Evolutionary conservation across 1,140 invertebrate species (phyloP).

Genomic region (Hycleus phaleratus): DNA sequence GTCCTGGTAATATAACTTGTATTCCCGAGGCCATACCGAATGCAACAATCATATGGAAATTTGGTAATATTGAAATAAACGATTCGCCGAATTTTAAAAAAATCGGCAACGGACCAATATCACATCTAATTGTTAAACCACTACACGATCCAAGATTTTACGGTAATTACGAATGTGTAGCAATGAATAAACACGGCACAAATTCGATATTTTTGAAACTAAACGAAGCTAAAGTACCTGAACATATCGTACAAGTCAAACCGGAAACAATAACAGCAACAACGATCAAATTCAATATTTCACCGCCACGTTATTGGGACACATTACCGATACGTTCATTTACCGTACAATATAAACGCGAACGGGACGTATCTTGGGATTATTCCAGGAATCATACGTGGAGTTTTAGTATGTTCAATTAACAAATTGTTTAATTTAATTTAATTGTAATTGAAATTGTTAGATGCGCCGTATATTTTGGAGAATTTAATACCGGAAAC

Average conservation of each 20-base stretch:
- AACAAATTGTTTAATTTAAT: background rate
- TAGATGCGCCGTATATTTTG: conserved; percentile 66
- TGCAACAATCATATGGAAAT: conserved; percentile 80
- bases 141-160: conserved; percentile 52
- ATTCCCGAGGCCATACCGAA: conserved; percentile 86
- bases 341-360: conserved; percentile 66
- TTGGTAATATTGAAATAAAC: conserved; percentile 40
- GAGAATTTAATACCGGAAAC: conserved; percentile 70
- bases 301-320: conserved; percentile 60
- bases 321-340: conserved; percentile 67
- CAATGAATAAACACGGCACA: conserved; percentile 67
- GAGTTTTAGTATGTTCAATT: conserved; percentile 52
- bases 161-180: conserved; percentile 73
- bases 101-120: conserved; percentile 58
- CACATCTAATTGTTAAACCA: conserved; percentile 60
- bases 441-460: background rate
- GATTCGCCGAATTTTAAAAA: conserved; percentile 51
- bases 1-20: conserved; percentile 77
- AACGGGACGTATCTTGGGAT: conserved; percentile 57
- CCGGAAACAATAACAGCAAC: conserved; percentile 69
- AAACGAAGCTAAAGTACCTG: conserved; percentile 57
- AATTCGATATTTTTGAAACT: conserved; percentile 60
- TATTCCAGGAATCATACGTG: conserved; percentile 62
- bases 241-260: conserved; percentile 48
- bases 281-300: conserved; percentile 69